Evolutionary conservation across 2,888 invertebrate species (phyloP).

Genomic region (Drosophila vallismaia): DNA sequence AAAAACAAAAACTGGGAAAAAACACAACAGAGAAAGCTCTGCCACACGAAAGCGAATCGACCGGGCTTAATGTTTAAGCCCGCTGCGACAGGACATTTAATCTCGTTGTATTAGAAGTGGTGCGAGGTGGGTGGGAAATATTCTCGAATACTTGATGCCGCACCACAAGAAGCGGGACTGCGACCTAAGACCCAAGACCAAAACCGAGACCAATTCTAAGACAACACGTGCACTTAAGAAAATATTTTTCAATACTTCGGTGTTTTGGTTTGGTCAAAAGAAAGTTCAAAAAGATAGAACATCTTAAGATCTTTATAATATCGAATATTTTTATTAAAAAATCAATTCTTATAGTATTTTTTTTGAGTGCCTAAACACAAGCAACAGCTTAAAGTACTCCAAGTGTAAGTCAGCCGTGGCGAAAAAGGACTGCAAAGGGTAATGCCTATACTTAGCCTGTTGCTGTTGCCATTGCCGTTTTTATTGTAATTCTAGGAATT

Average conservation of each 20-base stretch:
- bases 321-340: not conserved
- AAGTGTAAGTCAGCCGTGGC: slow-evolving; percentile 9
- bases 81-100: slow-evolving; percentile 79
- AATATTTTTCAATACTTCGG: not conserved
- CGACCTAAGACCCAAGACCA: slow-evolving; percentile 15
- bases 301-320: not conserved
- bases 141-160: slow-evolving; percentile 11
- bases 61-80: slow-evolving; percentile 70
- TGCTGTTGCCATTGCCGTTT: slow-evolving; percentile 68
- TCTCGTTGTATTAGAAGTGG: slow-evolving; percentile 70
- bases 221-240: not conserved
- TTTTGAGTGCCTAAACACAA: slow-evolving; percentile 25
- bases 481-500: slow-evolving; percentile 76
- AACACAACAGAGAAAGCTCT: slow-evolving; percentile 13
- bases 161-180: slow-evolving; percentile 30
- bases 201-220: slow-evolving; percentile 14
- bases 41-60: slow-evolving; percentile 52
- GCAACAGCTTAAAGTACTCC: slow-evolving; percentile 65
- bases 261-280: too few relatives aligned
- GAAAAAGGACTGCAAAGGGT: slow-evolving; percentile 56
- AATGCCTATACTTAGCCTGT: slow-evolving; percentile 61
- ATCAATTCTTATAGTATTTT: not conserved
- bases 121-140: slow-evolving; percentile 18
- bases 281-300: not conserved
- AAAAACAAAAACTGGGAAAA: slow-evolving; percentile 14